These are phyloP conservation scores for Eudemis profundana DNA, from an alignment of 2,888 invertebrate species.

Conservation along the genomic window DNA sequence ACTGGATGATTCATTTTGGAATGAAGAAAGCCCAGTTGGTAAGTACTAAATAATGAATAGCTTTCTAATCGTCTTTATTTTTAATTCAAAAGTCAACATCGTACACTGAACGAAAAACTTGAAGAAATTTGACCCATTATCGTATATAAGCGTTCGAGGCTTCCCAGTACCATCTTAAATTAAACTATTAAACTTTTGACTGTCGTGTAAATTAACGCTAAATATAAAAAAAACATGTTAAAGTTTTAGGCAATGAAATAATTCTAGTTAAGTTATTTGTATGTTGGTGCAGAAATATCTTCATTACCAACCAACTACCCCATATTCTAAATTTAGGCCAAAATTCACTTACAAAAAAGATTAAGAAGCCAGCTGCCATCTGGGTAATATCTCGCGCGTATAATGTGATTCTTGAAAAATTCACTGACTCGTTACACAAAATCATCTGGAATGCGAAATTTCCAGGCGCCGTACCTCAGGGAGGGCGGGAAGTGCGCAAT, in stretches of 20 bases:
- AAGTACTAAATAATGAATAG: too few species aligned
- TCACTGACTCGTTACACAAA: constrained; percentile 41
- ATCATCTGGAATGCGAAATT: constrained; percentile 40
- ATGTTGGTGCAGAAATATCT: background rate
- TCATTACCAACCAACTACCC: background rate
- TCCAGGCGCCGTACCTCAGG: constrained; percentile 31
- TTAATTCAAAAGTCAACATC: too few species aligned
- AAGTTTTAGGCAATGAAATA: too few species aligned
- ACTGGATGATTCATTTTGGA: constrained; percentile 96
- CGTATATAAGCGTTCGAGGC: too few species aligned
- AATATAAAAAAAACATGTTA: too few species aligned
- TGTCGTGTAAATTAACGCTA: too few species aligned
- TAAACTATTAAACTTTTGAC: background rate
- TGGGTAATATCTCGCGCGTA: constrained; percentile 31
- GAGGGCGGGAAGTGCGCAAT: constrained; percentile 33
- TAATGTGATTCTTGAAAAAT: constrained; percentile 43
- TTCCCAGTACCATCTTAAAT: too few species aligned
- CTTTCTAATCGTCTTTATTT: too few species aligned
- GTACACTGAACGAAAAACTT: too few species aligned
- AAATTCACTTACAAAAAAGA: constrained; percentile 26
- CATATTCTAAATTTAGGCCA: constrained; percentile 9
- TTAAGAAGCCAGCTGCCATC: constrained; percentile 34
- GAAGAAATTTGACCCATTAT: too few species aligned
- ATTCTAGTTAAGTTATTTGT: background rate
- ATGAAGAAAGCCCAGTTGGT: constrained; percentile 96